These are phyloP conservation scores for Gisinianus flammeolus DNA, from an alignment of 2,888 invertebrate species.

Conservation along the genomic window DNA sequence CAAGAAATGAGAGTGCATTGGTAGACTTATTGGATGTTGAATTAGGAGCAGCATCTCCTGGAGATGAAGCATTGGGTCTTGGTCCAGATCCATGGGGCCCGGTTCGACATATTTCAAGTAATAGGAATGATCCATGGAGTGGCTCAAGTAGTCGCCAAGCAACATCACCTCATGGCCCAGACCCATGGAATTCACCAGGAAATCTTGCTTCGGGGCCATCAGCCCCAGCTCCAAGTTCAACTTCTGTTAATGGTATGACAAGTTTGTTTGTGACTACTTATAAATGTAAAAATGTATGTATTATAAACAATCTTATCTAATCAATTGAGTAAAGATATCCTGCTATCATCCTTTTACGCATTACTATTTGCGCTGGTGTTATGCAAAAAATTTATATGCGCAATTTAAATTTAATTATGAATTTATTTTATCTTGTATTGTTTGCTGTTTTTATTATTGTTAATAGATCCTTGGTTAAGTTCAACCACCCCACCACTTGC, in stretches of 20 bases:
- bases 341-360: too few relatives aligned
- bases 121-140: slow-evolving; percentile 54
- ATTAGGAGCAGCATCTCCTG: slow-evolving; percentile 67
- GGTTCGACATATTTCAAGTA: slow-evolving; percentile 37
- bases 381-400: not conserved
- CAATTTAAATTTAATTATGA: not conserved
- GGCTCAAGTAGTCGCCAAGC: slow-evolving; percentile 55
- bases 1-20: slow-evolving; percentile 63
- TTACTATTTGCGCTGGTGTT: too few relatives aligned
- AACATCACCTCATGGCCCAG: slow-evolving; percentile 56
- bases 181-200: slow-evolving; percentile 49
- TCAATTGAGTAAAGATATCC: too few relatives aligned
- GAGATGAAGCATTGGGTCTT: slow-evolving; percentile 62
- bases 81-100: slow-evolving; percentile 59
- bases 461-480: slow-evolving; percentile 58
- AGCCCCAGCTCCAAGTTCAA: slow-evolving; percentile 63
- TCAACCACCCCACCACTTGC: slow-evolving; percentile 40
- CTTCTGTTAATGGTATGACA: slow-evolving; percentile 24
- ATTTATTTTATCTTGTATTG: not conserved
- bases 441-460: not conserved
- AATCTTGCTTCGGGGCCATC: slow-evolving; percentile 67
- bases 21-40: slow-evolving; percentile 83
- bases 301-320: not conserved
- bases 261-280: not conserved
- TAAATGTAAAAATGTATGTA: not conserved